Evolutionary conservation across 2,113 vertebrate genomes (phyloP).

Genomic region (Gobius niger): DNA sequence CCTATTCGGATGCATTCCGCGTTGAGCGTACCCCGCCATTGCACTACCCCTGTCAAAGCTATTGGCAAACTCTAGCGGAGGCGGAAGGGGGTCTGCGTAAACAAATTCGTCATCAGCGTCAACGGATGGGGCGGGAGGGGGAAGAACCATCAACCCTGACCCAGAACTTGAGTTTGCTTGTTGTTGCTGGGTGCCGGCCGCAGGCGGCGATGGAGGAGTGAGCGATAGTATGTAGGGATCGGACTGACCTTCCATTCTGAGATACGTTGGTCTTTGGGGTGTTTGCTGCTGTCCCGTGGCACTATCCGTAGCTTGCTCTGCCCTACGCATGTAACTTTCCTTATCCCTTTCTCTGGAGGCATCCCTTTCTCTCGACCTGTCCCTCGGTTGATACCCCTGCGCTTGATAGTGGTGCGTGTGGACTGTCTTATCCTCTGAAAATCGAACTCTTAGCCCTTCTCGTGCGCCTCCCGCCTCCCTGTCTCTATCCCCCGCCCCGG

Average conservation of each 20-base stretch:
- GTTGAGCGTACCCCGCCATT: conserved; percentile 59
- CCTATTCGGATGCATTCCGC: conserved; percentile 58
- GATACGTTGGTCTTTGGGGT: conserved; percentile 68
- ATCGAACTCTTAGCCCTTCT: conserved; percentile 82
- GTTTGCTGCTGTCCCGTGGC: conserved; percentile 50
- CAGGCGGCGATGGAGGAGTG: conserved; percentile 74
- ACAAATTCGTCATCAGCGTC: conserved; percentile 90
- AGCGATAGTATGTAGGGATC: conserved; percentile 75
- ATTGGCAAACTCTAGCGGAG: conserved; percentile 91
- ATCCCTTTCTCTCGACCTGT: conserved; percentile 64
- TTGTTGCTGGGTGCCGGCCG: conserved; percentile 45
- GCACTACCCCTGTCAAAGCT: conserved; percentile 81
- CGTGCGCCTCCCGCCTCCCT: conserved; percentile 71
- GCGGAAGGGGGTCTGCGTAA: conserved; percentile 87
- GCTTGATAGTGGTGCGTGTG: conserved; percentile 79
- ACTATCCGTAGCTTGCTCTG: conserved; percentile 59
- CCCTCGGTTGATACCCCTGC: conserved; percentile 67
- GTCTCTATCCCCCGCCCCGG: conserved; percentile 67
- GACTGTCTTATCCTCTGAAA: conserved; percentile 79
- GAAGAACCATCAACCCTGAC: conserved; percentile 82
- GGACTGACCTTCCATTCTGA: conserved; percentile 77
- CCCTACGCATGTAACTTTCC: conserved; percentile 66
- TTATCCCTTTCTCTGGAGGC: conserved; percentile 65
- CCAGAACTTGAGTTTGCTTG: conserved; percentile 61
- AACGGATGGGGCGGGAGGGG: conserved; percentile 88